Evolutionary conservation across 2,888 invertebrate species (phyloP), one percentile per base, ranked within the genome.

Genomic region (Brenthis daphne): DNA sequence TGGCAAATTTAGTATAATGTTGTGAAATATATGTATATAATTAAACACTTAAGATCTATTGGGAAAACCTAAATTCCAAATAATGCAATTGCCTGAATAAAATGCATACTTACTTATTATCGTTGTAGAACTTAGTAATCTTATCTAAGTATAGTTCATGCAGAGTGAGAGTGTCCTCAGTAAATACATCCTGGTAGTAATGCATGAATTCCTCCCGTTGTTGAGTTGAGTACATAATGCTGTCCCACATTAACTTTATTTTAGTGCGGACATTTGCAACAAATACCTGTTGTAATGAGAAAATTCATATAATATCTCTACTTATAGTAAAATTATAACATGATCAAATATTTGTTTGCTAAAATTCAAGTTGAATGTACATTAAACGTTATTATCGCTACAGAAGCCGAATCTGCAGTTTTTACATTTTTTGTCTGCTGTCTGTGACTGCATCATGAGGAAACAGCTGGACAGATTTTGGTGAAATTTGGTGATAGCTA

Each of bases 101-200:
- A 11, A 43, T 43, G 8, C 12, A 56, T 14, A 86, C 92, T 88
- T 79, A 95, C 94, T 93, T 94, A 79, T 96, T 94, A 0, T 93
- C 92, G 63, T 94, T 89, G 79, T 96, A 96, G 82, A 92, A 96
- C 16, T 89, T 90, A 63, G 94, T 94, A 48, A 97, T 90, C 79
- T 94, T 95, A 14, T 95, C 94, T 5, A 96, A 88, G 84, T 98
- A 97, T 57, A 95, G 83, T 82, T 98, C 98, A 80, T 98, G 97
- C 24, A 96, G 82, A 0, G 95, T 94, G 12, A 98, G 89, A 0
- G 97, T 90, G 83, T 97, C 97, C 80, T 98, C 98, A 0, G 95
- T 96, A 82, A 94, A 97, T 56, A 94, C 94, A 55, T 96, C 95
- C 76, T 94, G 94, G 77, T 93, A 90, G 78, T 95, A 96, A 73